Base-by-base conservation (phyloP, 1,140 invertebrate genomes). In the Leucophenga varia region DNA sequence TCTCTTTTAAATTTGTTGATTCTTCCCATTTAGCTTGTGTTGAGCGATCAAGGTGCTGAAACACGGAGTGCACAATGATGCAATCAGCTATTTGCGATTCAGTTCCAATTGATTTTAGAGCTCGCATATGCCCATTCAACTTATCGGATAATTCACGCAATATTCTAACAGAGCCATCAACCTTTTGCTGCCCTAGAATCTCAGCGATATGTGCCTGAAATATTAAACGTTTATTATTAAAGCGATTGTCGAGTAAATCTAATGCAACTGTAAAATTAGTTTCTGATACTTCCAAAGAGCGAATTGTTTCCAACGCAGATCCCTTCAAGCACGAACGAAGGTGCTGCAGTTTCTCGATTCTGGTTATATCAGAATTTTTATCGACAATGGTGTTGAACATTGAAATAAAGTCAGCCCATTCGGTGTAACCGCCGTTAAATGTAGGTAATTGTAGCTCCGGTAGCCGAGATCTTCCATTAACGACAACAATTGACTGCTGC, bases 71-170 rank as follows among this genome's bases (percentile, higher is more conserved):
- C 41, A 46, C 20, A 2, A 46, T 3, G 3, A 38, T 10, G n/a
- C 43, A 34, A 28, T 45, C 43, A 9, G 43, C 34, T 28, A 45
- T 45, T 45, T 46, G 43, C 3, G 37, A 17, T 17, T 25, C 17
- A 6, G 35, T 13, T 13, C 14, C 21, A 13, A 46, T 12, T 4
- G 17, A 13, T 17, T 38, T 17, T 3, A 38, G 25, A 6, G 43
- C 43, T 32, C 22, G 7, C 14, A 46, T 17, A 38, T 38, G 34
- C 5, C 14, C 28, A 25, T 38, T 46, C 4, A 38, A 17, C 13
- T 46, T 39, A 19, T 45, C 34, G 19, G 32, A 22, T 14, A 45
- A 25, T 22, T 37, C 19, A 4, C 32, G 13, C 34, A 45, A 28
- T 30, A 8, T 30, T 30, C 25, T n/a, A 30, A 30, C 25, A 8